These are phyloP conservation scores for Mustela erminea DNA, from an alignment of 2,797 vertebrate genomes.

Conservation along the genomic window DNA sequence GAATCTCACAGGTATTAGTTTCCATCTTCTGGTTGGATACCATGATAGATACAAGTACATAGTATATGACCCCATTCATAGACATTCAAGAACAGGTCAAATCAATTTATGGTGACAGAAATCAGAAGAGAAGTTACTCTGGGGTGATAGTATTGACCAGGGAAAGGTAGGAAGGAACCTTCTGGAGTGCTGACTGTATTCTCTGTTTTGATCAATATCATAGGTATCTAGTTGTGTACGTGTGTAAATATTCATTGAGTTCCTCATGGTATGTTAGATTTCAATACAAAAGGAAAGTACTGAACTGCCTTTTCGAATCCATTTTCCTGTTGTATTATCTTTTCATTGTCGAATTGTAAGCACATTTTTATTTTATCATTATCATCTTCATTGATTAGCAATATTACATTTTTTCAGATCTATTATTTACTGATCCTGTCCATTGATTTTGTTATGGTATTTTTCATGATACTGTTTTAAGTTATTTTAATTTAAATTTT, in stretches of 20 bases:
- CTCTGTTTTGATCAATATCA: background rate
- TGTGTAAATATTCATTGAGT: background rate
- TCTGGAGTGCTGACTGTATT: background rate
- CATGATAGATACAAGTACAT: background rate
- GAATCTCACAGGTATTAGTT: background rate
- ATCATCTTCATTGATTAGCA: constrained; percentile 9
- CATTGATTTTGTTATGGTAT: background rate
- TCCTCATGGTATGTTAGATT: background rate
- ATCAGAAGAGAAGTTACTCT: background rate
- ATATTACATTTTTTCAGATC: background rate
- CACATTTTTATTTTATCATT: background rate
- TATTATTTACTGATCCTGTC: background rate
- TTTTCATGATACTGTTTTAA: background rate
- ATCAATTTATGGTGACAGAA: background rate
- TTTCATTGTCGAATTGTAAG: constrained; percentile 2
- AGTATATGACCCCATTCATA: background rate
- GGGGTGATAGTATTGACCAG: background rate
- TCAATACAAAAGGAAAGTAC: background rate
- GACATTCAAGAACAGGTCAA: background rate
- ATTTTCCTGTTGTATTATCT: background rate
- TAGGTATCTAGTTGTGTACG: background rate
- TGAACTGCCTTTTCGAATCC: background rate
- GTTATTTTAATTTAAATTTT: background rate
- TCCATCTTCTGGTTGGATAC: background rate
- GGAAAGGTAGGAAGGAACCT: background rate